A percentile compares a stretch with the other conserved stretches of the same genome.
These are phyloP conservation scores for Labeo calbasu DNA, from an alignment of 2,797 vertebrate species.

Conservation along the genomic window DNA sequence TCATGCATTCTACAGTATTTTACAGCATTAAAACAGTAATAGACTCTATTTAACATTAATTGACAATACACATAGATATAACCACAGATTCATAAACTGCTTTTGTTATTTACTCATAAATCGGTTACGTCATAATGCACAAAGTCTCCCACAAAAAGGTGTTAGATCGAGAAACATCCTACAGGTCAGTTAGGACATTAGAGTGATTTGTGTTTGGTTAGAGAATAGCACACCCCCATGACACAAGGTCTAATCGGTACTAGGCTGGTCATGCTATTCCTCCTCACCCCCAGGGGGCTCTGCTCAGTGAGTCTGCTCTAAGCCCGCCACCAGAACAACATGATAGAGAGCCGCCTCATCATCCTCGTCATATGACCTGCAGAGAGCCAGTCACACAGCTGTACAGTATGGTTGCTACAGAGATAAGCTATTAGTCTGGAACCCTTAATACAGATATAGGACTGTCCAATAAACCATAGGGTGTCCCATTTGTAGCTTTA, in stretches of 20 bases:
- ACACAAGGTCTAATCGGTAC: constrained; percentile 17
- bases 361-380: constrained; percentile 93
- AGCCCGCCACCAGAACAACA: constrained; percentile 84
- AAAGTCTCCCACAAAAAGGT: background rate
- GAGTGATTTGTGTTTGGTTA: constrained; percentile 37
- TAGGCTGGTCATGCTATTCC: constrained; percentile 68
- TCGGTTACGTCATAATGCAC: background rate
- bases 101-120: background rate
- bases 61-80: background rate
- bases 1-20: background rate
- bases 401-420: constrained; percentile 34
- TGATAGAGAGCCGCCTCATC: constrained; percentile 84
- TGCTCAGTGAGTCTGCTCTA: constrained; percentile 89
- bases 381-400: constrained; percentile 77
- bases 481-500: background rate
- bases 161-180: background rate
- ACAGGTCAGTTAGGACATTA: constrained; percentile 4
- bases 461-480: background rate
- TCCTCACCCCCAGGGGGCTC: constrained; percentile 78
- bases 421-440: background rate
- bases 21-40: background rate
- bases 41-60: background rate
- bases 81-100: background rate
- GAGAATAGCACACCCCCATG: constrained; percentile 33
- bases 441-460: background rate